A percentile compares a stretch with the other conserved stretches of the same genome.
Conservation (phyloP, 2,797 vertebrate species). For the Fringilla coelebs region DNA sequence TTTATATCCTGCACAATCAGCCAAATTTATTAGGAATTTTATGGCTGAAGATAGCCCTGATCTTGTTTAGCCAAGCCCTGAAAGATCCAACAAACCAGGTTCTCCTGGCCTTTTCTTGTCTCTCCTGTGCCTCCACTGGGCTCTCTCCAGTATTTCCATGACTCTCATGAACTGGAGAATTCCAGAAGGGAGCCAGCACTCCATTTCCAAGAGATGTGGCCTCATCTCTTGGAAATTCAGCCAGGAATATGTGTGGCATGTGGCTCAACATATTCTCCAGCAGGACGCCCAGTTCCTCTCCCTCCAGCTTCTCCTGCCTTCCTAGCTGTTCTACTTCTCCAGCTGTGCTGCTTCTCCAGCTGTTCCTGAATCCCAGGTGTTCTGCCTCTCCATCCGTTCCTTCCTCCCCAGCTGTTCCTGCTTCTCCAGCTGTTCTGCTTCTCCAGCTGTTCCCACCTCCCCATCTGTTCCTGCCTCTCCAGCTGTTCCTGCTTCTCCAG, state of each 20-base stretch:
- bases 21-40: neutral
- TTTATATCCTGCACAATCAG: neutral
- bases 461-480: neutral
- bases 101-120: neutral
- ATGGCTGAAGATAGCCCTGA: neutral
- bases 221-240: neutral
- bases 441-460: rapidly evolving
- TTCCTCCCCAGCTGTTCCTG: neutral
- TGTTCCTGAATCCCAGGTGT: neutral
- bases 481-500: neutral
- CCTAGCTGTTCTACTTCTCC: rapidly evolving
- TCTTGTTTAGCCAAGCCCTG: neutral
- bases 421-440: rapidly evolving
- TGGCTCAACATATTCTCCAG: neutral
- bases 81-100: neutral
- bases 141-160: neutral
- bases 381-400: rapidly evolving
- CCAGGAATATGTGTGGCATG: rapidly evolving
- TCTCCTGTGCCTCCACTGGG: neutral
- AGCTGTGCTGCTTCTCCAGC: neutral
- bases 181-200: neutral
- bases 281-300: neutral
- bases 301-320: neutral
- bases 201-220: neutral
- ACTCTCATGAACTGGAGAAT: too few species aligned